Evolutionary conservation across 2,888 invertebrate genomes (phyloP).

Genomic region (Mamestra brassicae): DNA sequence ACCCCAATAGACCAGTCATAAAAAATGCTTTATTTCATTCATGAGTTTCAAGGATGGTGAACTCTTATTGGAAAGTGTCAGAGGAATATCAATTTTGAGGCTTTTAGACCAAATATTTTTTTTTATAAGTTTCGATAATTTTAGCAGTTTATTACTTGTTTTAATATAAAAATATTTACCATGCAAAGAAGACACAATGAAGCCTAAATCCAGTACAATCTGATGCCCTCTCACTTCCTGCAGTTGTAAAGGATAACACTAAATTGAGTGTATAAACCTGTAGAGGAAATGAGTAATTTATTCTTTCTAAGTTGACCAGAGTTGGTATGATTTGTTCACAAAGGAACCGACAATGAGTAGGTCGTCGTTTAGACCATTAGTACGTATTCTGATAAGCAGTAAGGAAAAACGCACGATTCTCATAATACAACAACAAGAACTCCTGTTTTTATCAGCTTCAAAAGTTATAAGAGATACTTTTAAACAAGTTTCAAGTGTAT

Average conservation of each 20-base stretch:
- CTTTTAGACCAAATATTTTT: background rate
- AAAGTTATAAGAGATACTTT: conserved; percentile 40
- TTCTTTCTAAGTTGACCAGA: conserved; percentile 58
- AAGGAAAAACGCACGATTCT: conserved; percentile 5
- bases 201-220: conserved; percentile 34
- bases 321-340: conserved; percentile 62
- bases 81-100: background rate
- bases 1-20: background rate
- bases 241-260: conserved; percentile 51
- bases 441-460: conserved; percentile 11
- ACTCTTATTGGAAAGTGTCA: background rate
- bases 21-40: background rate
- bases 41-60: background rate
- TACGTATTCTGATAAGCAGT: conserved; percentile 11
- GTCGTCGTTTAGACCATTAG: conserved; percentile 13
- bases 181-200: conserved; percentile 34
- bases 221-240: conserved; percentile 51
- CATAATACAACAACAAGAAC: background rate
- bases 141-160: background rate
- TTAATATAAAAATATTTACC: conserved; percentile 10
- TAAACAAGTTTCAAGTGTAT: conserved; percentile 41
- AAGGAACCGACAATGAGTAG: conserved; percentile 54
- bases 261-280: conserved; percentile 59
- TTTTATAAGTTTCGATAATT: background rate
- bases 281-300: conserved; percentile 72